Conservation (phyloP, 1,140 invertebrate species). For the Eubasilissa regina region DNA sequence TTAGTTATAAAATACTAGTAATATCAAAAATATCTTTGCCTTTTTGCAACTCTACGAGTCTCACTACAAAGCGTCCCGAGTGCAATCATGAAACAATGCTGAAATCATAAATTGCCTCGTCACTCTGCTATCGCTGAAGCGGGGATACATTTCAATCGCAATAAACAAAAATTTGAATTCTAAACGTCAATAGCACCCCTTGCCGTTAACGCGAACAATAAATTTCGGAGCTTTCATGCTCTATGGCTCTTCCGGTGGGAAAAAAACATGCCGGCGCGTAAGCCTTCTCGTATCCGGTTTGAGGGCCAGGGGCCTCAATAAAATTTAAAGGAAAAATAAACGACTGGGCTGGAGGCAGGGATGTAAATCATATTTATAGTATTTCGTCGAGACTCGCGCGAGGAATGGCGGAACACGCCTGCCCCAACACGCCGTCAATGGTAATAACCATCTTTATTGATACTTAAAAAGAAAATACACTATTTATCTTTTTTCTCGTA, state of each 20-base stretch:
- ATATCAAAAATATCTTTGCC: too few species aligned
- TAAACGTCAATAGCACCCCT: conserved; percentile 27
- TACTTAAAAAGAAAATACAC: conserved; percentile 3
- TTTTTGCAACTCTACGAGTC: too few species aligned
- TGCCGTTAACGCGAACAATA: conserved; percentile 25
- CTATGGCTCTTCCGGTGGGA: conserved; percentile 17
- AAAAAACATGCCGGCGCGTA: conserved; percentile 32
- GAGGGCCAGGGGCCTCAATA: conserved; percentile 43
- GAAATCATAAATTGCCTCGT: too few species aligned
- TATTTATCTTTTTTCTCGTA: not conserved
- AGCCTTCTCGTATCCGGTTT: conserved; percentile 45
- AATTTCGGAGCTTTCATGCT: conserved; percentile 28
- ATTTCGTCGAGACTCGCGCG: conserved; percentile 1
- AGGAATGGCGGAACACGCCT: too few species aligned
- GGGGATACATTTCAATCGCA: conserved; percentile 20
- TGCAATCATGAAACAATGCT: too few species aligned
- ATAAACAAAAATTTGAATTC: conserved; percentile 35
- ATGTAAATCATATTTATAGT: conserved; percentile 59
- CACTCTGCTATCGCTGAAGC: not conserved
- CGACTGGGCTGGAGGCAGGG: conserved; percentile 40
- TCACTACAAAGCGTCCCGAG: too few species aligned
- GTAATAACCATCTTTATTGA: conserved; percentile 19
- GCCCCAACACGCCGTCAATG: conserved; percentile 3
- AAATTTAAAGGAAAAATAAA: conserved; percentile 55
- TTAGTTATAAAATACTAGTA: too few species aligned